Evolutionary conservation across 1,140 invertebrate genomes (phyloP), one percentile per base, ranked within the genome.

Genomic region (Homalodisca vitripennis): DNA sequence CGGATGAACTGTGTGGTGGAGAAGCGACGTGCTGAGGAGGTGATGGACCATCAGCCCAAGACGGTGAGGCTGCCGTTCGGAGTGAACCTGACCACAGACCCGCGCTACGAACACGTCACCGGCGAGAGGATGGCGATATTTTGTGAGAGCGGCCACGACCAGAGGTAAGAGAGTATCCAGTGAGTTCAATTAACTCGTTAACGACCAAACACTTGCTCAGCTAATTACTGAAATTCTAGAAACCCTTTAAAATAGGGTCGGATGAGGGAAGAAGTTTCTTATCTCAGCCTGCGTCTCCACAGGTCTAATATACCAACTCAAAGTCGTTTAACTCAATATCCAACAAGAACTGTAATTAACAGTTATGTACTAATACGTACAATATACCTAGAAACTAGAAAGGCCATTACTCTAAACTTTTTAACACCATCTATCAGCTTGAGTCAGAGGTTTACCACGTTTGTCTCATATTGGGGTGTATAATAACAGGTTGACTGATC

Each of bases 1-100:
- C 87, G 89, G 78, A 92, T 95, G 86, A 94, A 94, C 77, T 95
- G 93, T 76, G 87, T 94, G 0, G 91, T 94, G 27, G 92, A 95
- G 77, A 89, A 91, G 74, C 88, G 91, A 73, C 86, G 87, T 73
- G 89, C 92, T 46, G 92, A 93, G 82, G 87, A 93, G 81, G 80
- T 91, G 69, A 84, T 92, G 78, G 90, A 93, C 78, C 82, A 90
- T 79, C 87, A 90, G 81, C 82, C 87, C 0, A 87, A 87, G 77
- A 87, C 82, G 14, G 78, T 88, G 20, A 76, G 81, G 12, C 78
- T 89, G 66, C 88, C 88, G 3, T 88, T 89, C 74, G 88, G 89
- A 70, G 72, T 80, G 2, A 80, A 81, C 47, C 81, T 91, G 70
- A 87, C 83, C 72, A 91, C 89, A 29, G 89, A 91, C 80, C 89